A percentile compares a stretch with the other conserved stretches of the same genome.
Evolutionary conservation across 2,113 vertebrate genomes (phyloP).

Genomic region (Cyprinodon brontotheroides): DNA sequence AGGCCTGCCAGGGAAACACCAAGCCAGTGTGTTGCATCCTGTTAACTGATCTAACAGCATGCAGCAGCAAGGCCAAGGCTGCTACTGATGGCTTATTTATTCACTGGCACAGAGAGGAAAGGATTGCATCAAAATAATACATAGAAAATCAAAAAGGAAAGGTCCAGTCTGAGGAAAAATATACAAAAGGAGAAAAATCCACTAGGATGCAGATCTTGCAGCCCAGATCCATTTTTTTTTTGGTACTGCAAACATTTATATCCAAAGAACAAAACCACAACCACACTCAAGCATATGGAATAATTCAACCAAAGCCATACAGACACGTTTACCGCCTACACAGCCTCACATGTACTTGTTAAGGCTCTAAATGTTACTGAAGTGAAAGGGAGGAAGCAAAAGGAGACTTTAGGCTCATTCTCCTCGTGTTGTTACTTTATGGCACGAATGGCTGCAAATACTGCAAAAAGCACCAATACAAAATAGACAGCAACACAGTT

Average conservation of each 20-base stretch:
- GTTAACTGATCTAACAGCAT: conserved; percentile 6
- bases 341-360: conserved; percentile 42
- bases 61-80: conserved; percentile 35
- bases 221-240: conserved; percentile 66
- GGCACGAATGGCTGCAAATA: conserved; percentile 68
- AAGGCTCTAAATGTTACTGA: conserved; percentile 59
- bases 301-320: conserved; percentile 15
- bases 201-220: conserved; percentile 29
- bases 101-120: conserved; percentile 52
- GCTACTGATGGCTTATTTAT: conserved; percentile 61
- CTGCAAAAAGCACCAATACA: conserved; percentile 54
- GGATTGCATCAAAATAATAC: conserved; percentile 30
- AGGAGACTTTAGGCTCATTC: conserved; percentile 16
- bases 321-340: conserved; percentile 28
- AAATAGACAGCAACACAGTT: conserved; percentile 47
- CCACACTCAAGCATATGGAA: conserved; percentile 16
- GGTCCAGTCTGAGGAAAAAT: conserved; percentile 40
- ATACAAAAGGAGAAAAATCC: conserved; percentile 37
- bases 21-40: conserved; percentile 33
- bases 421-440: conserved; percentile 48
- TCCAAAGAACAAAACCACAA: conserved; percentile 29
- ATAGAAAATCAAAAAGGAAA: conserved; percentile 11
- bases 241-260: conserved; percentile 53
- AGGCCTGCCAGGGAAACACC: conserved; percentile 31
- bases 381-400: conserved; percentile 38